Evolutionary conservation across 2,797 vertebrate genomes (phyloP), one percentile per base, ranked within the genome.

Genomic region (Darevskia mixta): DNA sequence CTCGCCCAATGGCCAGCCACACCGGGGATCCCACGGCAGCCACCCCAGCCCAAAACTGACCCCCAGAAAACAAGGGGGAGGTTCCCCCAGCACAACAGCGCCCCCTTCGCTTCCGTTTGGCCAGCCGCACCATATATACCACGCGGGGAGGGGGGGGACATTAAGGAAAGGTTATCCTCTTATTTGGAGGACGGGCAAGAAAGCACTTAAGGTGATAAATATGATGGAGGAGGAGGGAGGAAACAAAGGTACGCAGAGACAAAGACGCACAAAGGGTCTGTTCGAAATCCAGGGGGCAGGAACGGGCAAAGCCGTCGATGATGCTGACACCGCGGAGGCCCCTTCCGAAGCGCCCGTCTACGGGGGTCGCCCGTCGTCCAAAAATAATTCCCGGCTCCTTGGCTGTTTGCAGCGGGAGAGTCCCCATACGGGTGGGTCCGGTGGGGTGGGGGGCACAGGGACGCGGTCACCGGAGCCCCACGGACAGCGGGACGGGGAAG

Each of bases 191-290:
- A 29, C 20, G 8, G 79, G 25, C 27, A 9, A 66, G 77, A 79
- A 79, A 80, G 87, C 38, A 80, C 38, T 73, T 79, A 38, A 88
- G 87, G 87, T 67, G 80, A 88, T 85, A 88, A 88, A 88, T 85
- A 88, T 3, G 43, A 20, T 29, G 5, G n/a, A 3, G 79, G 2
- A 58, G 55, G 18, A 23, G 6, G 77, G n/a, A 20, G 27, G 2
- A 45, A 75, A 11, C 4, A 2, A 11, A 2, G 35, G 55, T 18
- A 64, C 5, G 0, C 61, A 64, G 20, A 23, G 49, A 64, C 61
- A 64, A 64, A 64, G 20, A 64, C 17, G 0, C 61, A 64, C 61
- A 64, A 3, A 23, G 6, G 23, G 61, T 61, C 18, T 23, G 20
- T 23, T 61, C 61, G 5, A 23, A 61, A 61, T 61, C 61, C 61